Percentiles rank a stretch among this genome's conserved stretches.
phyloP scores from a whole-genome alignment of 1,140 invertebrate genomes.

The Mactra quadrangularis region DNA sequence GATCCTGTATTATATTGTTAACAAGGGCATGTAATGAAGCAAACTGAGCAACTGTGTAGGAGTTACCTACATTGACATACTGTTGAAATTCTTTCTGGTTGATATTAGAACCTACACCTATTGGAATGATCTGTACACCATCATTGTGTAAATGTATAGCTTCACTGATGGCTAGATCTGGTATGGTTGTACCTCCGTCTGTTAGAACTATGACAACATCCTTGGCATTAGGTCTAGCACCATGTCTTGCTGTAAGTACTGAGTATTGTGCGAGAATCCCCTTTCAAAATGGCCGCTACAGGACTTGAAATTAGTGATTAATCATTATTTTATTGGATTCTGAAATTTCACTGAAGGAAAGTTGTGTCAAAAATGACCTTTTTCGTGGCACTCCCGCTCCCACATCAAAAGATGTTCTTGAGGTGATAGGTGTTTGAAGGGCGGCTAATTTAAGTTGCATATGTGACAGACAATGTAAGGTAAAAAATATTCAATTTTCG shows the following conservation, averaged over 20 bases:
- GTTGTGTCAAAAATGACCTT: too few relatives aligned
- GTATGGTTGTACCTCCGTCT: constrained; percentile 31
- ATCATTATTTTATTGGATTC: too few relatives aligned
- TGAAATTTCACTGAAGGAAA: too few relatives aligned
- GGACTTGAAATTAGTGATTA: too few relatives aligned
- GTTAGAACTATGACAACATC: constrained; percentile 28
- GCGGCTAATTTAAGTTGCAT: too few relatives aligned
- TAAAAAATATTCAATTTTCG: too few relatives aligned
- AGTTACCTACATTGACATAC: neutral
- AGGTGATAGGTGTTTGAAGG: too few relatives aligned
- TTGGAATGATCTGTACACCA: constrained; percentile 12
- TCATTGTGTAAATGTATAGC: neutral
- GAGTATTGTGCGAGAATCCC: constrained; percentile 18
- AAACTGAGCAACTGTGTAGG: neutral
- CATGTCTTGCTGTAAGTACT: constrained; percentile 23
- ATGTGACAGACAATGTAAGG: too few relatives aligned
- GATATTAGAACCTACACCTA: constrained; percentile 18
- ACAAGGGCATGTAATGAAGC: neutral
- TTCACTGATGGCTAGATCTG: constrained; percentile 19
- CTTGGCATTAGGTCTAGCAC: constrained; percentile 24
- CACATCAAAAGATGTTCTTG: too few relatives aligned
- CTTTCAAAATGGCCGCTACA: too few relatives aligned
- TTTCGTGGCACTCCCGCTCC: too few relatives aligned
- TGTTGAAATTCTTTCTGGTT: constrained; percentile 4
- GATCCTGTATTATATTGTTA: neutral